Evolutionary conservation across 2,113 vertebrate species (phyloP).

Genomic region (Sus scrofa): DNA sequence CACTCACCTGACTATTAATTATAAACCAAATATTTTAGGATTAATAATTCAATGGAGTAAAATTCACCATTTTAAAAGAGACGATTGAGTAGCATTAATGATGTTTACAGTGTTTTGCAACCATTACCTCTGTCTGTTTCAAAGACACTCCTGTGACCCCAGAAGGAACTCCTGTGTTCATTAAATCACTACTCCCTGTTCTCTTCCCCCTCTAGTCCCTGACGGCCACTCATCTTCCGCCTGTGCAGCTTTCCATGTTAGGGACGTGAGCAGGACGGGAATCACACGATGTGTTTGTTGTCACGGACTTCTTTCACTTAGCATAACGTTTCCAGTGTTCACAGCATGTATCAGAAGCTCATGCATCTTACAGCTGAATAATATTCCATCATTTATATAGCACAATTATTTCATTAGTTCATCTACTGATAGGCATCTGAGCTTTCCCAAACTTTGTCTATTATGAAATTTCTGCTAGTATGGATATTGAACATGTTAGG

Average conservation of each 20-base stretch:
- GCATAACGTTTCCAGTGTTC: background rate
- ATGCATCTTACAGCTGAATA: background rate
- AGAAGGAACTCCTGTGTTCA: background rate
- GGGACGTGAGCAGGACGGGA: background rate
- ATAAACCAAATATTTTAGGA: background rate
- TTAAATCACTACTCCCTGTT: rapidly evolving
- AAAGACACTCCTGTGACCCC: background rate
- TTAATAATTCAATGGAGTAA: background rate
- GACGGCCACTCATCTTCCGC: background rate
- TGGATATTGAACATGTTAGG: too few species aligned
- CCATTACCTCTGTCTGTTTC: background rate
- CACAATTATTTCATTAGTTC: background rate
- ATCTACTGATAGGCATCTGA: rapidly evolving
- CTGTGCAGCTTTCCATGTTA: background rate
- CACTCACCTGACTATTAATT: too few species aligned
- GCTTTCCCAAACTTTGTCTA: background rate
- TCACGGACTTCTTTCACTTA: background rate
- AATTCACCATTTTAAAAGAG: too few species aligned
- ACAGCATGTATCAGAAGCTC: background rate
- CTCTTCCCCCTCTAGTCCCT: background rate
- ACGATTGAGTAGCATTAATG: background rate
- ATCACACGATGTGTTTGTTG: background rate
- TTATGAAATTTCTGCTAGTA: background rate
- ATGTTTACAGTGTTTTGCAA: background rate
- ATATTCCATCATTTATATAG: background rate